A percentile compares a stretch with the other conserved stretches of the same genome.
Evolutionary conservation across 2,888 invertebrate species (phyloP).

Genomic region (Platynereis dumerilii): DNA sequence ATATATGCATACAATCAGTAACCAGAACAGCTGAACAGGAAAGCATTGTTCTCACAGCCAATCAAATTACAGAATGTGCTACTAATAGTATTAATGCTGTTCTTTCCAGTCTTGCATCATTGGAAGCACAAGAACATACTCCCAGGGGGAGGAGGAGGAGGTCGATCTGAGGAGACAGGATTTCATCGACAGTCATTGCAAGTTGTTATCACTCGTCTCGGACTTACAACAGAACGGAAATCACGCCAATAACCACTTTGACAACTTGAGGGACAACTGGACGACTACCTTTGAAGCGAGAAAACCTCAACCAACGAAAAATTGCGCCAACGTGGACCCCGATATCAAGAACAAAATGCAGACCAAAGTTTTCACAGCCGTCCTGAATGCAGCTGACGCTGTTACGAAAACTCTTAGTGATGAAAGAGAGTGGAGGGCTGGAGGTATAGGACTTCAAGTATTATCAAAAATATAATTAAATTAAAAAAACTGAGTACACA

Average conservation of each 20-base stretch:
- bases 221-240: too few relatives aligned
- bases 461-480: too few relatives aligned
- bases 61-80: too few relatives aligned
- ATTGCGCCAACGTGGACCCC: constrained; percentile 83
- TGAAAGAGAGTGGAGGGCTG: constrained; percentile 53
- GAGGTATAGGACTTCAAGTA: too few relatives aligned
- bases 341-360: constrained; percentile 72
- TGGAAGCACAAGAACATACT: constrained; percentile 47
- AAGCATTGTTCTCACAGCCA: too few relatives aligned
- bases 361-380: constrained; percentile 69
- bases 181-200: constrained; percentile 43
- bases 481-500: too few relatives aligned
- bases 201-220: too few relatives aligned
- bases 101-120: constrained; percentile 54
- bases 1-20: too few relatives aligned
- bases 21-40: too few relatives aligned
- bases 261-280: constrained; percentile 35
- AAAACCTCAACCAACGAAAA: constrained; percentile 75
- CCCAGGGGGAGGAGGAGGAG: constrained; percentile 34
- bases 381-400: constrained; percentile 64
- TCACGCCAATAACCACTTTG: too few relatives aligned
- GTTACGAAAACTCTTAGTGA: constrained; percentile 30
- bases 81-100: too few relatives aligned
- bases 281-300: constrained; percentile 42
- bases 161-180: constrained; percentile 42